Evolutionary conservation across 2,113 vertebrate species (phyloP).

Genomic region (Syrmaticus mikado): DNA sequence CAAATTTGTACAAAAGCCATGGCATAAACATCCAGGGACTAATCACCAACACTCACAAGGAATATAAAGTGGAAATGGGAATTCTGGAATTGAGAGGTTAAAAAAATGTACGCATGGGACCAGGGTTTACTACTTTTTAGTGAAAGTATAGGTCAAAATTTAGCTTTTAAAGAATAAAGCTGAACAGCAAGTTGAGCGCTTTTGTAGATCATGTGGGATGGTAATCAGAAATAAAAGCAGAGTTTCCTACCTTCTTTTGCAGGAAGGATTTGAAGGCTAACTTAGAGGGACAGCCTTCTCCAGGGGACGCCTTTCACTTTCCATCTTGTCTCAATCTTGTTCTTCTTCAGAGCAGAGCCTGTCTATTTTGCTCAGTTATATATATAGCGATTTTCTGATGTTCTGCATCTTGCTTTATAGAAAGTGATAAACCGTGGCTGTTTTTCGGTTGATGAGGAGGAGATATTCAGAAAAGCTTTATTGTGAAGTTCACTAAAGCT

Average conservation of each 20-base stretch:
- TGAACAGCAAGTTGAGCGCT: not conserved
- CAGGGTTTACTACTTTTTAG: not conserved
- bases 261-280: not conserved
- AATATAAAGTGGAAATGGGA: not conserved
- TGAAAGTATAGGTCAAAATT: not conserved
- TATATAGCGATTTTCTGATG: not conserved
- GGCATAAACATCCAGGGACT: not conserved
- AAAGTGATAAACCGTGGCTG: not conserved
- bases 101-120: not conserved
- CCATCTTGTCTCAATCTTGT: slow-evolving; percentile 23
- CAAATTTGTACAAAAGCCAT: not conserved
- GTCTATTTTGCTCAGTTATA: slow-evolving; percentile 19
- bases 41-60: not conserved
- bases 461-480: not conserved
- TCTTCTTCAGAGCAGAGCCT: not conserved
- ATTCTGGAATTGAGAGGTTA: not conserved
- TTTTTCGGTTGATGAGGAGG: not conserved
- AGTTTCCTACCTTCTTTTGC: not conserved
- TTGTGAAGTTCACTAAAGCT: not conserved
- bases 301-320: slow-evolving; percentile 37
- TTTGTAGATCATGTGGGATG: not conserved
- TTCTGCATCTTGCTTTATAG: not conserved
- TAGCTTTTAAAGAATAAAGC: not conserved
- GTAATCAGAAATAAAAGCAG: not conserved
- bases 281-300: slow-evolving; percentile 21